Percentiles rank a stretch among this genome's conserved stretches.
Evolutionary conservation across 2,797 vertebrate species (phyloP).

Genomic region (Forpus xanthops): DNA sequence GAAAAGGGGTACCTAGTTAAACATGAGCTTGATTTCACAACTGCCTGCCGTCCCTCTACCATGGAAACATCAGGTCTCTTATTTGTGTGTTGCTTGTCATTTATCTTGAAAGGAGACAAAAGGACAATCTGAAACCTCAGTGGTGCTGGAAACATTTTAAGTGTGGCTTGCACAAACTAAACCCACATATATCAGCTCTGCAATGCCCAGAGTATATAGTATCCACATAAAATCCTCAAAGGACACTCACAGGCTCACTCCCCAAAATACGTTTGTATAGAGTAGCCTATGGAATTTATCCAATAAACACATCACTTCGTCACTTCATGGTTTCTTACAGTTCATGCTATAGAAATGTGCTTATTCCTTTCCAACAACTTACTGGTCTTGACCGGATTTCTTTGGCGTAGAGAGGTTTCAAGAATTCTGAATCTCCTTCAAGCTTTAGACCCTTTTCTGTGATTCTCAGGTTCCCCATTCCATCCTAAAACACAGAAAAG

Average conservation of each 20-base stretch:
- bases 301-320: neutral
- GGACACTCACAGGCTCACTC: neutral
- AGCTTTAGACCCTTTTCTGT: conserved; percentile 95
- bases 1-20: neutral
- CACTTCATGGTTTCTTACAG: neutral
- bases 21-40: neutral
- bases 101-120: neutral
- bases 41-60: neutral
- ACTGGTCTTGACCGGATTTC: conserved; percentile 97
- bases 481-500: conserved; percentile 84
- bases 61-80: neutral
- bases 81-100: neutral
- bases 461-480: conserved; percentile 97
- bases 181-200: neutral
- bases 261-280: neutral
- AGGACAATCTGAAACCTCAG: neutral
- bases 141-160: neutral
- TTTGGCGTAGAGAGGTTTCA: conserved; percentile 99
- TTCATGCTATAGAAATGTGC: neutral
- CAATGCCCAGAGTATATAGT: neutral
- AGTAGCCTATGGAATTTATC: neutral
- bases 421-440: conserved; percentile 97
- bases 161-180: neutral
- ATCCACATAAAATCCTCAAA: neutral
- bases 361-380: conserved; percentile 72